These are phyloP conservation scores for Epinotia ramella DNA, from an alignment of 2,888 invertebrate genomes.

Conservation along the genomic window DNA sequence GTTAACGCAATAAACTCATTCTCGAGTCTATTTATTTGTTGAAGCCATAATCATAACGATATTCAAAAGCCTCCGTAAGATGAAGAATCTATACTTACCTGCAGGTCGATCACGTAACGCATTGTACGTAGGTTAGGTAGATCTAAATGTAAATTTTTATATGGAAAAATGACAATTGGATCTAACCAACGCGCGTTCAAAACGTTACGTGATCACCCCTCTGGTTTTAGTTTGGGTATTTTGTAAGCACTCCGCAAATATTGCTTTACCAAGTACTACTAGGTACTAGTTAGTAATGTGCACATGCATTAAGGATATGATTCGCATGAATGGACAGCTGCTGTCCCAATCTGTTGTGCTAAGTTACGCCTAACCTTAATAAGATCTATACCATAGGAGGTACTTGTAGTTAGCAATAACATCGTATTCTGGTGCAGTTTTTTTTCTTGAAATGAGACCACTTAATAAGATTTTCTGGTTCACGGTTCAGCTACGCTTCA, in stretches of 20 bases:
- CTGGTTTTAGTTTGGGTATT: not conserved
- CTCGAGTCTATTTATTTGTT: too few species aligned
- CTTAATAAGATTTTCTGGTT: not conserved
- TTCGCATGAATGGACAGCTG: constrained; percentile 12
- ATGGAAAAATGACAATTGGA: too few species aligned
- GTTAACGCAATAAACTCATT: too few species aligned
- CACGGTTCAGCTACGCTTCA: not conserved
- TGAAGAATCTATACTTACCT: too few species aligned
- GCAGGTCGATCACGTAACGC: too few species aligned
- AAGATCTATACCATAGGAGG: not conserved
- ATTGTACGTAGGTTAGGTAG: too few species aligned
- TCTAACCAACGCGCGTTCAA: not conserved
- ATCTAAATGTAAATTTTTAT: too few species aligned
- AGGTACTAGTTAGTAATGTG: too few species aligned
- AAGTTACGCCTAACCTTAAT: not conserved
- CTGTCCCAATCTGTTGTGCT: constrained; percentile 5
- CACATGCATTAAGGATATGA: not conserved
- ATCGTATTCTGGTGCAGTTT: not conserved
- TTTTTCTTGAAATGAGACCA: not conserved
- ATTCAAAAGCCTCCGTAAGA: too few species aligned
- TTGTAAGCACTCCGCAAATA: not conserved
- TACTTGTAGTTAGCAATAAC: not conserved
- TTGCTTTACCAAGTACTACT: not conserved
- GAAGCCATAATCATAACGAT: too few species aligned
- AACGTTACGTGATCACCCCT: too few species aligned